Conservation (phyloP, 2,888 invertebrate species). For the Macrophya alboannulata region DNA sequence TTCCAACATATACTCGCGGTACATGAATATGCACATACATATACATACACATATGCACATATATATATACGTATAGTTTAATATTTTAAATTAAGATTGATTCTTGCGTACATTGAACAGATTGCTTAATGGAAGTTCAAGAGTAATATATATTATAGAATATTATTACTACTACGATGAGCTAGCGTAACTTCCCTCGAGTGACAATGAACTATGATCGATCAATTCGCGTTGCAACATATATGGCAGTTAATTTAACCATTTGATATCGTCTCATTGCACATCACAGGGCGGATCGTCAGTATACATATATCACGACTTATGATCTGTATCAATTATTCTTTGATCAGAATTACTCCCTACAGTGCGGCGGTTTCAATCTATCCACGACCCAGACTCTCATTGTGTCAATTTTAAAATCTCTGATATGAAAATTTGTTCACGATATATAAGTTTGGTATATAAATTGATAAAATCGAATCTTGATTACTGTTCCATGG, state of each 20-base stretch:
- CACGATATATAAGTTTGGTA: neutral
- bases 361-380: neutral
- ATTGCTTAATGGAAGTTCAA: slow-evolving; percentile 51
- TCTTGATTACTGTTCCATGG: neutral
- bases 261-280: slow-evolving; percentile 27
- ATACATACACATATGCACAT: neutral
- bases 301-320: slow-evolving; percentile 2
- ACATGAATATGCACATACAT: neutral
- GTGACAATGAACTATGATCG: slow-evolving; percentile 55
- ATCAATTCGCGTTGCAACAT: slow-evolving; percentile 55
- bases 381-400: neutral
- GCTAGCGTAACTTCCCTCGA: slow-evolving; percentile 8
- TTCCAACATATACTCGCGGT: too few relatives aligned
- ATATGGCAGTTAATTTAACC: slow-evolving; percentile 31
- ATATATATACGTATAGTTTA: neutral
- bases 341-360: slow-evolving; percentile 28
- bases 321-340: slow-evolving; percentile 32
- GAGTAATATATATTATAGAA: slow-evolving; percentile 22
- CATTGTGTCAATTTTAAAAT: neutral
- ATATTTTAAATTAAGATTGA: slow-evolving; percentile 5
- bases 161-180: neutral
- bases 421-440: neutral
- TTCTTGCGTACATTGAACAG: neutral
- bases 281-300: neutral
- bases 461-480: neutral